Conservation (phyloP, 1,140 invertebrate species). For the Eriocheir sinensis region DNA sequence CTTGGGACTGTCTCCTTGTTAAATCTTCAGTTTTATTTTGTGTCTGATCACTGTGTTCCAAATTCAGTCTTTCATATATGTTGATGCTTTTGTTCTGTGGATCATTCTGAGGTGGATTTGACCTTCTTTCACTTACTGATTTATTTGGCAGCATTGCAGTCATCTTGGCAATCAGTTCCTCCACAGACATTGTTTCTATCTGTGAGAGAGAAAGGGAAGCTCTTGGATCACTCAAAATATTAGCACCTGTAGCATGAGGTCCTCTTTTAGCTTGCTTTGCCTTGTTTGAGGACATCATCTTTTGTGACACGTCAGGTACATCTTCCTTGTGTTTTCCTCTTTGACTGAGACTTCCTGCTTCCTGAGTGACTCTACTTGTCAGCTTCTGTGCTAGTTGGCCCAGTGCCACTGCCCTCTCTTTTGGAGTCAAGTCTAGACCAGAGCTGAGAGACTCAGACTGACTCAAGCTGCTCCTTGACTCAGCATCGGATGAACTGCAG, state of each 20-base stretch:
- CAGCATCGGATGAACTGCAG: slow-evolving; percentile 31
- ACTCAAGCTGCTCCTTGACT: slow-evolving; percentile 52
- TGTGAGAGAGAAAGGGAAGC: slow-evolving; percentile 47
- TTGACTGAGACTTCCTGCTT: slow-evolving; percentile 36
- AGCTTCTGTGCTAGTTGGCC: slow-evolving; percentile 60
- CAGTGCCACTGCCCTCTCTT: slow-evolving; percentile 40
- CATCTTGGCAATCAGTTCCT: slow-evolving; percentile 69
- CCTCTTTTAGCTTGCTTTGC: background rate
- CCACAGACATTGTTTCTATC: slow-evolving; percentile 60
- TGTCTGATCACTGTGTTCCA: background rate
- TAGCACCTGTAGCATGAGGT: background rate
- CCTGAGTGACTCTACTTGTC: slow-evolving; percentile 45
- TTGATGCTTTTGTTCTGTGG: background rate
- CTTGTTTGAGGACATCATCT: background rate
- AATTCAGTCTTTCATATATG: background rate
- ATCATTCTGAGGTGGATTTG: background rate
- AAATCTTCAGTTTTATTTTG: background rate
- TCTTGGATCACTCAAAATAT: background rate
- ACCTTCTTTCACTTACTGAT: background rate
- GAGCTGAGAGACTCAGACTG: slow-evolving; percentile 33
- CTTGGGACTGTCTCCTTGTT: background rate
- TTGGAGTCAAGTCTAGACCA: slow-evolving; percentile 48
- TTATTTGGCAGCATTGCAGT: slow-evolving; percentile 62
- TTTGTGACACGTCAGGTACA: background rate
- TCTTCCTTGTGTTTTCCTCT: background rate